Percentiles rank a stretch among this genome's conserved stretches.
These are phyloP conservation scores for Drosophila repleta DNA, from an alignment of 1,140 invertebrate species.

Conservation along the genomic window DNA sequence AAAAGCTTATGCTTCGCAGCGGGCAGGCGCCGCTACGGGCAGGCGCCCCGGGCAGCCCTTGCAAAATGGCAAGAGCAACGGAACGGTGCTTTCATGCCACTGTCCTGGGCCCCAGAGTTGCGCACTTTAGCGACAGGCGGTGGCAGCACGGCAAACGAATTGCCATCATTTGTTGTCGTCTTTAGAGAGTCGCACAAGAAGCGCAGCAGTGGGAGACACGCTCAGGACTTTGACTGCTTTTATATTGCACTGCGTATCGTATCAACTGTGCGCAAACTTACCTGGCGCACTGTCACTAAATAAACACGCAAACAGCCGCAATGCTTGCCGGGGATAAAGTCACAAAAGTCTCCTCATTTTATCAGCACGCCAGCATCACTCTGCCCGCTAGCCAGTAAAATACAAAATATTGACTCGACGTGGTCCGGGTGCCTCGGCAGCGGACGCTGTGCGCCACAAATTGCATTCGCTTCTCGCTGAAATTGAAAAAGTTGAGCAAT, in stretches of 20 bases:
- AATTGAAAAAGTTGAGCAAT: slow-evolving; percentile 26
- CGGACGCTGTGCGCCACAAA: slow-evolving; percentile 28
- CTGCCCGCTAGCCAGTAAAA: slow-evolving; percentile 31
- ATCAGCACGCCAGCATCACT: slow-evolving; percentile 24
- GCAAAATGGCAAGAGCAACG: slow-evolving; percentile 8
- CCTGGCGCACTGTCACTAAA: slow-evolving; percentile 60
- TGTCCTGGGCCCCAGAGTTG: slow-evolving; percentile 41
- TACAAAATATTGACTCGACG: slow-evolving; percentile 57
- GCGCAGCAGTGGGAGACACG: slow-evolving; percentile 13
- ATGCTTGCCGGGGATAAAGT: slow-evolving; percentile 48
- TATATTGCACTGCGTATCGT: slow-evolving; percentile 16
- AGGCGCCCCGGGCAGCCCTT: slow-evolving; percentile 1
- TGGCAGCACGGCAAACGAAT: slow-evolving; percentile 71
- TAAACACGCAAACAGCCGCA: slow-evolving; percentile 58
- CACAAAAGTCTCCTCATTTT: slow-evolving; percentile 54
- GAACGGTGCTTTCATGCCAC: too few relatives aligned
- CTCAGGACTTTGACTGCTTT: neutral
- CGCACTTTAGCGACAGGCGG: slow-evolving; percentile 65
- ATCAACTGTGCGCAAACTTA: slow-evolving; percentile 57
- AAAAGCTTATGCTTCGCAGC: slow-evolving; percentile 35
- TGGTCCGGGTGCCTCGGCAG: neutral
- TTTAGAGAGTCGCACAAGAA: slow-evolving; percentile 34
- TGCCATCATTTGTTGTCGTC: slow-evolving; percentile 70
- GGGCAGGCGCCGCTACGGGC: slow-evolving; percentile 18
- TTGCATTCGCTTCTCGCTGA: slow-evolving; percentile 22